These are phyloP conservation scores for Cephalopachus bancanus DNA, from an alignment of 2,797 vertebrate genomes.

Conservation along the genomic window DNA sequence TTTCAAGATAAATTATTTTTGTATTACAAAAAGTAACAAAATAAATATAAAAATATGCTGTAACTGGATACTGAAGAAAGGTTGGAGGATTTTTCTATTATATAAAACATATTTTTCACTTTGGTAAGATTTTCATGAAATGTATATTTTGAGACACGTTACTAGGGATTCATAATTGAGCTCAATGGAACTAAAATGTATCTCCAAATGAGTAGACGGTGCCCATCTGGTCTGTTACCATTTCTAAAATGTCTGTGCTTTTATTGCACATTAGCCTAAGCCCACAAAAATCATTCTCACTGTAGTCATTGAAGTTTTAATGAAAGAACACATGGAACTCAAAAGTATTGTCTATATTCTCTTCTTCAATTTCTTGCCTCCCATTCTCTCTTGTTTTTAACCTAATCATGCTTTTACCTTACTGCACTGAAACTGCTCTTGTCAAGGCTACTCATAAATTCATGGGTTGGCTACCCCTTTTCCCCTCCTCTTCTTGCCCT, in stretches of 20 bases:
- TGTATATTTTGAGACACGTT: conserved; percentile 58
- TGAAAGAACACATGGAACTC: background rate
- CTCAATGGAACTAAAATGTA: conserved; percentile 61
- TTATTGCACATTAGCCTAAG: conserved; percentile 52
- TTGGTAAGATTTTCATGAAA: conserved; percentile 40
- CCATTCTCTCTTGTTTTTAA: background rate
- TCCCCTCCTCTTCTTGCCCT: no score
- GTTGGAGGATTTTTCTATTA: background rate
- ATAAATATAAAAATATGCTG: background rate
- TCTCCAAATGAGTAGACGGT: conserved; percentile 69
- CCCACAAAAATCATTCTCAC: conserved; percentile 54
- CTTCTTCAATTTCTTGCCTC: background rate
- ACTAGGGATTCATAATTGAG: conserved; percentile 68
- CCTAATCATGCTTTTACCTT: background rate
- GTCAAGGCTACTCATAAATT: background rate
- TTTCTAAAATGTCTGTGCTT: conserved; percentile 64
- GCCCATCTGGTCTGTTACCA: conserved; percentile 69
- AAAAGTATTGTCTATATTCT: background rate
- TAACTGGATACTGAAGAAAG: conserved; percentile 17
- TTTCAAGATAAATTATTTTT: conserved; percentile 30
- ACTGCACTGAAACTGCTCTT: background rate
- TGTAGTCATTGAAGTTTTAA: conserved; percentile 62
- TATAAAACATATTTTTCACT: conserved; percentile 40
- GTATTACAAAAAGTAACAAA: background rate
- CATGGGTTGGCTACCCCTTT: no score